Evolutionary conservation across 2,888 invertebrate genomes (phyloP), one percentile per base, ranked within the genome.

Genomic region (Yponomeuta sedellus): DNA sequence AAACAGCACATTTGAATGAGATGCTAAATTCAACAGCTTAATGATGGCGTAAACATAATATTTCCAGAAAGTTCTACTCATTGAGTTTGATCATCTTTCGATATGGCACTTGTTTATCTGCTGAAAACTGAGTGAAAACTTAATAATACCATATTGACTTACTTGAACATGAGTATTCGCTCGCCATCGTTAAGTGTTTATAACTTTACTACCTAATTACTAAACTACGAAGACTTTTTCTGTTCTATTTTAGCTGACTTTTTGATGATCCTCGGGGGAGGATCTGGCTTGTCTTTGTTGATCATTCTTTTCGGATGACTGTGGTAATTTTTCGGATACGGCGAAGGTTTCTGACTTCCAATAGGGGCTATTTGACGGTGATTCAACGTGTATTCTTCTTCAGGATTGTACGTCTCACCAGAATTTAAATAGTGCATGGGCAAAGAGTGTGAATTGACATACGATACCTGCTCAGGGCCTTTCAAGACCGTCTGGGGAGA

Each of bases 401-500:
- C 85, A 8, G 84, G 73, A 64, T 79, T 84, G 12, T 67, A 57
- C n/a, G 52, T n/a, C 8, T 61, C 12, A 2, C 12, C 69, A 69
- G 10, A 75, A 73, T 12, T 70, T 5, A 77, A 69, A 66, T 83
- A 81, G 56, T 77, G 80, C 65, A 79, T 73, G 4, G 86, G 79
- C 61, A 82, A 69, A 1, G 87, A 81, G 57, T 86, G 86, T 0
- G 90, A 89, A 72, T 88, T 83, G 0, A 90, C 87, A 64, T 91
- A 90, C 0, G 85, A 73, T 1, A 90, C 88, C 69, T 85, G 88
- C 68, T 88, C 88, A 65, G 76, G 77, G 10, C 85, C 82, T 67
- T 78, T 81, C 0, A 91, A 75, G 52, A 81, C 79, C 0, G 86
- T 90, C 68, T 91, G 88, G 1, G 91, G 91, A 1, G 87, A 89